Evolutionary conservation across 2,113 vertebrate species (phyloP), one percentile per base, ranked within the genome.

Genomic region (Charadrius vociferus): DNA sequence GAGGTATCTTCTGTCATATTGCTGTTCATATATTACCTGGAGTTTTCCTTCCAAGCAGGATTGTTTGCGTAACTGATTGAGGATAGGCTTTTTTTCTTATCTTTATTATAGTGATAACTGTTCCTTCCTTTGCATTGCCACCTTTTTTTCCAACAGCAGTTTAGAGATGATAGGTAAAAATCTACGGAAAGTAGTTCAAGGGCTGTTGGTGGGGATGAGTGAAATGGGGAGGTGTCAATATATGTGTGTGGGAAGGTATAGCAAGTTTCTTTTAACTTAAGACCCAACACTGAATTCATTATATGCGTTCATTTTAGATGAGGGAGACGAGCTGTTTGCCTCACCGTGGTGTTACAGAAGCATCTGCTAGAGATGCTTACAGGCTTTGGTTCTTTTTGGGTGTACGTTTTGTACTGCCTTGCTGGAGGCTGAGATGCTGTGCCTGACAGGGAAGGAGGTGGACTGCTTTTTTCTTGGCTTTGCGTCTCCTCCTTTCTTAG

Each of bases 321-420:
- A 41, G 68, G 41, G 45, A 85, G 26, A 79, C 0, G 6, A 90
- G 85, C 56, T 85, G 61, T 92, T 63, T 87, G 78, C 53, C 7
- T 23, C 30, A 8, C 7, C 7, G 4, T 0, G 0, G 41, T 6
- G 14, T 47, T 55, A 55, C 47, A 72, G 84, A 50, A 74, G 65
- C 11, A 15, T 36, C 36, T 84, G 63, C 55, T 26, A 26, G 63
- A 77, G 72, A 30, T 1, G 14, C 37, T 90, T 9, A 14, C 10
- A 3, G 22, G 71, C 10, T 21, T 62, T 58, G 59, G 37, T 17
- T 62, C 27, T 66, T 41, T 19, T 5, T 0, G 7, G 61, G 41
- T 5, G 78, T 23, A 21, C 0, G 0, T 19, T 3, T 26, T 7
- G 32, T 32, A 3, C 9, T 56, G 71, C 62, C 49, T 50, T 2